Percentiles rank a stretch among this genome's conserved stretches.
Conservation (phyloP, 35 echinoderm and acorn worm species). For the Ophiothrix spiculata region DNA sequence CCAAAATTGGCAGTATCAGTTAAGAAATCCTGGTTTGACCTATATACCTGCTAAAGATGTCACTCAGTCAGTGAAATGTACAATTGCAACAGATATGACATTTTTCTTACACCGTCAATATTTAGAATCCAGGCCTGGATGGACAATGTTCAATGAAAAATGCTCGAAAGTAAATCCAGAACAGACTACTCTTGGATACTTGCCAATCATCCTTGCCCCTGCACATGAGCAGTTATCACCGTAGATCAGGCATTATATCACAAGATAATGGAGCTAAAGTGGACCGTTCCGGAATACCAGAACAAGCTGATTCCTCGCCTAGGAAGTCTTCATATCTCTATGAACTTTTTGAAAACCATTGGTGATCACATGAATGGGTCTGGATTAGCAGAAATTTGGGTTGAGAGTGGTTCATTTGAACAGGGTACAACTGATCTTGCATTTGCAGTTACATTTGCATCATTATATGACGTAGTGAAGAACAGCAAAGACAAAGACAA, state of each 20-base stretch:
- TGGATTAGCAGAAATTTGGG: too few species aligned
- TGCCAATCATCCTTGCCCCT: constrained; percentile 44
- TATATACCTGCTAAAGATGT: too few species aligned
- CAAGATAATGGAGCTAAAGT: constrained; percentile 57
- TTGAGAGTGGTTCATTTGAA: too few species aligned
- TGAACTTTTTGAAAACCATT: too few species aligned
- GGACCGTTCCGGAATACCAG: constrained; percentile 26
- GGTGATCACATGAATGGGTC: too few species aligned
- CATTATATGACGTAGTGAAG: too few species aligned
- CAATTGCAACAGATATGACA: constrained; percentile 22
- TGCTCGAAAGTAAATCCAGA: neutral
- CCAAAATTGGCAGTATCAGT: too few species aligned
- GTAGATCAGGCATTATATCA: constrained; percentile 43
- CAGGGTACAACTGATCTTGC: too few species aligned
- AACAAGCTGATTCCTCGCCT: constrained; percentile 35
- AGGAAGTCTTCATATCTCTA: constrained; percentile 52
- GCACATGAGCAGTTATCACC: constrained; percentile 35
- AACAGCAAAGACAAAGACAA: too few species aligned
- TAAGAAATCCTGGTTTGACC: too few species aligned
- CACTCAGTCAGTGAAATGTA: too few species aligned
- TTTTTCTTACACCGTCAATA: constrained; percentile 12
- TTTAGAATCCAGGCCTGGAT: neutral
- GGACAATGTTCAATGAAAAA: constrained; percentile 56
- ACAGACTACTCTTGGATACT: constrained; percentile 27
- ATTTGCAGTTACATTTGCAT: too few species aligned